Conservation (phyloP, 2,113 vertebrate species). For the Coracopsis vasa region DNA sequence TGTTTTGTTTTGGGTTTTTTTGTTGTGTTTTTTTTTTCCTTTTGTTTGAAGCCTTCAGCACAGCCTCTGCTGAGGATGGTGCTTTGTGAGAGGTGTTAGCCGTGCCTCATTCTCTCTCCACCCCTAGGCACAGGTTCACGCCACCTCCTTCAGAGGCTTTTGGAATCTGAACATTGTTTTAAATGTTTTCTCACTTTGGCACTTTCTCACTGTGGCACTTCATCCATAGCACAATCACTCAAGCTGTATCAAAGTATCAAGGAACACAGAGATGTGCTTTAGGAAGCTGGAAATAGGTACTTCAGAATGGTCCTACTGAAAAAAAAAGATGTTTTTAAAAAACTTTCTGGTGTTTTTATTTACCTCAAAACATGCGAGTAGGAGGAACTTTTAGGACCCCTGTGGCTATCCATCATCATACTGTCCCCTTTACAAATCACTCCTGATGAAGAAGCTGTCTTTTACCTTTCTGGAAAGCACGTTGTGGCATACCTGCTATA, state of each 20-base stretch:
- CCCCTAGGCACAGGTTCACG: fast-evolving
- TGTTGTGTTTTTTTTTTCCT: neutral
- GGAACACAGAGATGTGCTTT: neutral
- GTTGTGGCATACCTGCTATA: neutral
- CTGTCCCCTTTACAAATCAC: neutral
- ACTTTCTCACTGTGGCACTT: neutral
- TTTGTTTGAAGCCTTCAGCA: neutral
- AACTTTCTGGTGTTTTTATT: neutral
- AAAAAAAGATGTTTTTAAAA: neutral
- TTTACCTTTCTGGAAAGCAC: neutral
- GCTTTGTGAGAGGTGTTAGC: neutral
- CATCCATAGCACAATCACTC: neutral
- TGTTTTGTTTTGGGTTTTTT: neutral
- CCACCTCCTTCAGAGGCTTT: neutral
- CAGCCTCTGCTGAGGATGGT: neutral
- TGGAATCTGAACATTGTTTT: neutral
- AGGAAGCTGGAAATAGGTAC: neutral
- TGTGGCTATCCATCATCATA: neutral
- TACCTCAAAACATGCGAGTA: neutral
- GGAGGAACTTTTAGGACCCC: neutral
- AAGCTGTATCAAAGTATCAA: neutral
- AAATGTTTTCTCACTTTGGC: neutral
- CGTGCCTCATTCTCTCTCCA: neutral
- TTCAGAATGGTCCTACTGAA: neutral
- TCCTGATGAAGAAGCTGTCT: neutral